These are phyloP conservation scores for Cervus canadensis DNA, from an alignment of 2,113 vertebrate species.

Conservation along the genomic window DNA sequence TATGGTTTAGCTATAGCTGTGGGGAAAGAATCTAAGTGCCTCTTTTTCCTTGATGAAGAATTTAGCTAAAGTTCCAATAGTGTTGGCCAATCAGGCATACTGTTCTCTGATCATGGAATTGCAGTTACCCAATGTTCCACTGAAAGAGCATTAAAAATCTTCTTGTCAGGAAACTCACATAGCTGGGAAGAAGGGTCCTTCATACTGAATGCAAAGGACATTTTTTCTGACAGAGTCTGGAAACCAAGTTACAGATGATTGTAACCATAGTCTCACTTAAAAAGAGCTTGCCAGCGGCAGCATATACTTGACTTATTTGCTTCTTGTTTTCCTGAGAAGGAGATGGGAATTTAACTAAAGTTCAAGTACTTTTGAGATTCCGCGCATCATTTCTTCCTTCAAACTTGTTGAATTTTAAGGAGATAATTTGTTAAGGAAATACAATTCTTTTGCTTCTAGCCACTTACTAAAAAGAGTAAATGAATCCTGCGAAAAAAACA, in stretches of 20 bases:
- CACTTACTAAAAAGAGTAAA: background rate
- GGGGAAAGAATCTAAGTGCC: background rate
- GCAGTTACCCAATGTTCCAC: background rate
- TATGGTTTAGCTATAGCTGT: background rate
- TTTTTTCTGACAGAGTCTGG: background rate
- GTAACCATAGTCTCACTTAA: background rate
- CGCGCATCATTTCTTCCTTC: background rate
- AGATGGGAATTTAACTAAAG: background rate
- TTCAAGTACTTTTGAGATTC: background rate
- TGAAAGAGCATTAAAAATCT: slow-evolving; percentile 4
- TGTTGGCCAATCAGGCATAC: background rate
- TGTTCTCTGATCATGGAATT: background rate
- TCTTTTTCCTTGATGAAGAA: background rate
- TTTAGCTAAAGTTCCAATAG: background rate
- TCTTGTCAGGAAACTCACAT: slow-evolving; percentile 15
- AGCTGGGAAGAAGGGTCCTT: background rate
- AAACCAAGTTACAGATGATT: background rate
- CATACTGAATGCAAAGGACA: background rate
- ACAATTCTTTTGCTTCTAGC: background rate
- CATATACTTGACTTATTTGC: background rate
- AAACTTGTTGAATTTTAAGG: background rate
- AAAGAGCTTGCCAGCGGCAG: background rate
- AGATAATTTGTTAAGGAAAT: background rate
- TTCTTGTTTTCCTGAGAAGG: background rate
- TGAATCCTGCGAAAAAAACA: background rate